Conservation (phyloP, 1,140 invertebrate genomes). For the Drosophila dunni region DNA sequence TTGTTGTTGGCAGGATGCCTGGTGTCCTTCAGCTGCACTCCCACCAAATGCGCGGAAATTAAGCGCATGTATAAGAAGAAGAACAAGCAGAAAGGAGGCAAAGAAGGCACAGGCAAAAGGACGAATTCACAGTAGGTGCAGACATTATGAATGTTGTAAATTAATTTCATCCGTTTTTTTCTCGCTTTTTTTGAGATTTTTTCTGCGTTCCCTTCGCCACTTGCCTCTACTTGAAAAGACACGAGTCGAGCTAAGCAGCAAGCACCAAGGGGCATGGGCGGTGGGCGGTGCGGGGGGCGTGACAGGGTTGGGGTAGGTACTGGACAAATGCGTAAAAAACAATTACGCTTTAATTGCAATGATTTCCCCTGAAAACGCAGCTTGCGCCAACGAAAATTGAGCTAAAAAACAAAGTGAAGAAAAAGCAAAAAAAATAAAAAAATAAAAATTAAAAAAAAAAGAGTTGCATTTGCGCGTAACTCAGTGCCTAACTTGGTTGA, state of each 20-base stretch:
- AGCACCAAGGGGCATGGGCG: slow-evolving; percentile 7
- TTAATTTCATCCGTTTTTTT: slow-evolving; percentile 53
- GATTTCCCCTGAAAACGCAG: slow-evolving; percentile 61
- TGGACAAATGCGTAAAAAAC: slow-evolving; percentile 77
- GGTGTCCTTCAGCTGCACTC: slow-evolving; percentile 63
- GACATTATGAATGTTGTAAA: slow-evolving; percentile 78
- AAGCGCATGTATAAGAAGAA: slow-evolving; percentile 60
- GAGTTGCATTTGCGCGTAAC: slow-evolving; percentile 26
- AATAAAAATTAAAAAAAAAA: background rate
- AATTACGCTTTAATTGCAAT: slow-evolving; percentile 80
- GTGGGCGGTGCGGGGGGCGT: background rate
- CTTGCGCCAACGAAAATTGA: slow-evolving; percentile 47
- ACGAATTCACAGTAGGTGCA: slow-evolving; percentile 27
- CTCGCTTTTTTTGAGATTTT: slow-evolving; percentile 12
- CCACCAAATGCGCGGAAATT: slow-evolving; percentile 66
- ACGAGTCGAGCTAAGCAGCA: slow-evolving; percentile 64
- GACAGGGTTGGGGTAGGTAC: slow-evolving; percentile 5
- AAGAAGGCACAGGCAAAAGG: slow-evolving; percentile 7
- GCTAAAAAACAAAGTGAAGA: slow-evolving; percentile 16
- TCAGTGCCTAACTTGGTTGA: background rate
- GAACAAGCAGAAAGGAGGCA: slow-evolving; percentile 7
- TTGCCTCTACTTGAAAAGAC: slow-evolving; percentile 57
- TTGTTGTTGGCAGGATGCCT: slow-evolving; percentile 3
- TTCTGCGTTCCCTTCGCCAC: background rate
- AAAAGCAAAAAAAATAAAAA: slow-evolving; percentile 10